A percentile compares a stretch with the other conserved stretches of the same genome.
These are phyloP conservation scores for Oreochromis tanganicae DNA, from an alignment of 2,113 vertebrate genomes.

Conservation along the genomic window DNA sequence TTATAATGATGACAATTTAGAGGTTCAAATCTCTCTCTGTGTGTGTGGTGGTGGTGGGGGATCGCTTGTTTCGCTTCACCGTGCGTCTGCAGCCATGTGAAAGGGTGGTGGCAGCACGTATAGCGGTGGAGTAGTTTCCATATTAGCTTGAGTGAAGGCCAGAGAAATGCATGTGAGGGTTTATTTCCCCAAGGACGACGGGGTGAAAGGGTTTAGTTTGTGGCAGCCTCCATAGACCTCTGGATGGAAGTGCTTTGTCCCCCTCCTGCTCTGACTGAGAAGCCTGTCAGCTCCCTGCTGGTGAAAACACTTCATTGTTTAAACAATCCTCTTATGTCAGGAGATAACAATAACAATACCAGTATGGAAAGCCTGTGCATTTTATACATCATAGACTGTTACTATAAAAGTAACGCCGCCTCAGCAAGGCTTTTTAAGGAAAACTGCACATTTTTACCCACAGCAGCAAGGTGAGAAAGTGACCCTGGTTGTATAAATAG, in stretches of 20 bases:
- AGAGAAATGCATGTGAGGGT: background rate
- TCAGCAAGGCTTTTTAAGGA: background rate
- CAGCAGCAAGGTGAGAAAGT: background rate
- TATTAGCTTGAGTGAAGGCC: background rate
- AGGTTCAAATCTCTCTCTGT: background rate
- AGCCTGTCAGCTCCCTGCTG: background rate
- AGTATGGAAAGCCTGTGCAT: background rate
- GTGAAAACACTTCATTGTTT: background rate
- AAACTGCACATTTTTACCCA: background rate
- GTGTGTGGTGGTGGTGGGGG: background rate
- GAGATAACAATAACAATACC: background rate
- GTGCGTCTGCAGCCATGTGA: background rate
- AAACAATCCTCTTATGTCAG: background rate
- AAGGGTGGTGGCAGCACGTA: slow-evolving; percentile 4
- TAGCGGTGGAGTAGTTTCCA: background rate
- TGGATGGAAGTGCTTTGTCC: background rate
- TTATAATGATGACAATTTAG: background rate
- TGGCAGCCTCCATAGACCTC: background rate
- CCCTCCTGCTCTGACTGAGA: background rate
- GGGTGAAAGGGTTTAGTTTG: slow-evolving; percentile 16
- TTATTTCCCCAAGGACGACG: slow-evolving; percentile 13
- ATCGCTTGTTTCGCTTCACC: background rate
- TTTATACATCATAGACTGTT: background rate
- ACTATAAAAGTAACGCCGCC: background rate
- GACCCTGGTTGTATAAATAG: background rate